Conservation (phyloP, 1,140 invertebrate species). For the Bombus balteatus region DNA sequence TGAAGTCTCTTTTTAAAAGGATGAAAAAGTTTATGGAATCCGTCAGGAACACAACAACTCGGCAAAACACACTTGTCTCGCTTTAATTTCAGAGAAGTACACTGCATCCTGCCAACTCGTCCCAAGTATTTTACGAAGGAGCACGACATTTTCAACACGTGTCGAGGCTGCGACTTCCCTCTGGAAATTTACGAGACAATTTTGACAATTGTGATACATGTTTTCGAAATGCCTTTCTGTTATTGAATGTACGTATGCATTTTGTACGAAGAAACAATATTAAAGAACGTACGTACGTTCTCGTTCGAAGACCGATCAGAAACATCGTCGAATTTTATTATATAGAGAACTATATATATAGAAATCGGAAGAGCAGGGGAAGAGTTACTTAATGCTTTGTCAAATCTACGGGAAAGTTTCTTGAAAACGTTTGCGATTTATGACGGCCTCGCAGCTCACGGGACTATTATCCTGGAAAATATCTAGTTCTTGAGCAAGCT, state of each 20-base stretch:
- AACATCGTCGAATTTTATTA: too few species aligned
- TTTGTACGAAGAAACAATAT: not conserved
- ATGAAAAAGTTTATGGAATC: slow-evolving; percentile 17
- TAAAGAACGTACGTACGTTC: not conserved
- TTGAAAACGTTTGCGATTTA: not conserved
- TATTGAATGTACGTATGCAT: too few species aligned
- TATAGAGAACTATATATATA: too few species aligned
- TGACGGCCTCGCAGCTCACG: not conserved
- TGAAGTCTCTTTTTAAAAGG: slow-evolving; percentile 11
- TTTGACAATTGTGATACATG: not conserved
- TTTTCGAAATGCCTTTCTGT: too few species aligned
- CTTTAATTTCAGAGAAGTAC: slow-evolving; percentile 14
- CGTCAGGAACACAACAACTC: slow-evolving; percentile 15
- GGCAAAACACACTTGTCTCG: slow-evolving; percentile 12
- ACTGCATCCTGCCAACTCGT: not conserved
- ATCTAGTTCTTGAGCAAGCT: not conserved
- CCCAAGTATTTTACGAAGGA: not conserved
- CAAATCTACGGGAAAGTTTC: not conserved
- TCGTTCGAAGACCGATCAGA: not conserved
- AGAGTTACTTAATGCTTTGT: not conserved
- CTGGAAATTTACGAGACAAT: not conserved
- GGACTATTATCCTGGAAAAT: not conserved
- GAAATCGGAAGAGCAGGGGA: not conserved
- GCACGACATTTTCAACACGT: not conserved
- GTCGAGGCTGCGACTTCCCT: not conserved